Percentiles rank a stretch among this genome's conserved stretches.
phyloP scores from a whole-genome alignment of 1,140 invertebrate species.

The Drosophila bocqueti region DNA sequence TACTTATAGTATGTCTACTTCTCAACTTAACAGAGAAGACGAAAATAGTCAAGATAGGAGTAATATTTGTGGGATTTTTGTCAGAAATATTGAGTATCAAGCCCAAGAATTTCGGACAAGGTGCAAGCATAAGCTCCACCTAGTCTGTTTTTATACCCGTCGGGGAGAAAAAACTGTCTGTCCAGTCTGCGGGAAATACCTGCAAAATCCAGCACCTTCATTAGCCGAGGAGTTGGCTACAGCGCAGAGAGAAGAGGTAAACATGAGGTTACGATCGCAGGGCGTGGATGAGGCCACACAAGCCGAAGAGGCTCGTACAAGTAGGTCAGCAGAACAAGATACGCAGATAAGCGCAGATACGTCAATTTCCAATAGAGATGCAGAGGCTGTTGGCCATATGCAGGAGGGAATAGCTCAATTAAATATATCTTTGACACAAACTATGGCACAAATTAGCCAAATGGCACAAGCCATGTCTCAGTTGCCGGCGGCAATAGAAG shows the following conservation, averaged over 20 bases:
- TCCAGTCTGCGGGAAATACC: neutral
- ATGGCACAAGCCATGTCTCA: no score
- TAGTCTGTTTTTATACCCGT: neutral
- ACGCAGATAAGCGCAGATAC: no score
- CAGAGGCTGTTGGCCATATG: no score
- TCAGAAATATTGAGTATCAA: neutral
- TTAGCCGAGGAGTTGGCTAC: neutral
- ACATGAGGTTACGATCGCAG: conserved; percentile 1
- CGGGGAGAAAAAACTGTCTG: neutral
- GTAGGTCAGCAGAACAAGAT: neutral
- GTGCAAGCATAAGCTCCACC: neutral
- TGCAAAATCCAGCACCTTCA: neutral
- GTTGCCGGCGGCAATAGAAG: no score
- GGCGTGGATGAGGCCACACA: neutral
- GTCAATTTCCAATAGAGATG: no score
- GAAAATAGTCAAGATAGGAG: neutral
- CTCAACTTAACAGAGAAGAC: neutral
- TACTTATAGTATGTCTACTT: neutral
- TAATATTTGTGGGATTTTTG: neutral
- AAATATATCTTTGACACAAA: no score
- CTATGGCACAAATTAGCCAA: no score
- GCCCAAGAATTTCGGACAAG: neutral
- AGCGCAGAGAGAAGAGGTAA: neutral
- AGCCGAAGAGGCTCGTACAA: neutral
- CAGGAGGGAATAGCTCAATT: no score